Conservation (phyloP, 37 sponge, comb jelly and placozoan species). For the Chondrilla cf. caribensis region DNA sequence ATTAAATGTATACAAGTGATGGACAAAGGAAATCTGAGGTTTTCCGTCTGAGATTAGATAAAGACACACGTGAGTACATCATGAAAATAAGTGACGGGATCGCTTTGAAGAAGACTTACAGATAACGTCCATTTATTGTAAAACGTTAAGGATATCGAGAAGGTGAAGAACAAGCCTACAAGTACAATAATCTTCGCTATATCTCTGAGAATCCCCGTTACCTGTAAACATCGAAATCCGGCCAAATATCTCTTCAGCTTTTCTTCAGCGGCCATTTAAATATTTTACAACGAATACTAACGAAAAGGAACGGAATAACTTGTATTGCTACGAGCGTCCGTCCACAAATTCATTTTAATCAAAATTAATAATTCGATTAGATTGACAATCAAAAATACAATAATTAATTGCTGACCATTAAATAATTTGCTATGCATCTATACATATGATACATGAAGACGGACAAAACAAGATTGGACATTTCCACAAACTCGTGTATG, state of each 20-base stretch:
- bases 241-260: too few relatives aligned
- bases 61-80: neutral
- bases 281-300: too few relatives aligned
- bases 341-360: too few relatives aligned
- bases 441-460: neutral
- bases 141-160: slow-evolving; percentile 94
- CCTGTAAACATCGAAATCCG: neutral
- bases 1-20: slow-evolving; percentile 83
- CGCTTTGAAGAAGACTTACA: slow-evolving; percentile 40
- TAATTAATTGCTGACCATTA: neutral
- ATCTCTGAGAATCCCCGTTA: neutral
- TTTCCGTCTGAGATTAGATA: slow-evolving; percentile 14
- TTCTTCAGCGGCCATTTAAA: neutral
- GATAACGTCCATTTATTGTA: slow-evolving; percentile 97
- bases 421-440: neutral
- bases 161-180: slow-evolving; percentile 79
- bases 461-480: too few relatives aligned
- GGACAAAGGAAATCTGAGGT: slow-evolving; percentile 75
- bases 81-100: neutral
- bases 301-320: too few relatives aligned
- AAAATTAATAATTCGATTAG: too few relatives aligned
- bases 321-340: too few relatives aligned
- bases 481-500: too few relatives aligned
- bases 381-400: neutral
- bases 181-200: slow-evolving; percentile 52